phyloP scores from a whole-genome alignment of 2,797 vertebrate species.

The Oreochromis mossambicus region DNA sequence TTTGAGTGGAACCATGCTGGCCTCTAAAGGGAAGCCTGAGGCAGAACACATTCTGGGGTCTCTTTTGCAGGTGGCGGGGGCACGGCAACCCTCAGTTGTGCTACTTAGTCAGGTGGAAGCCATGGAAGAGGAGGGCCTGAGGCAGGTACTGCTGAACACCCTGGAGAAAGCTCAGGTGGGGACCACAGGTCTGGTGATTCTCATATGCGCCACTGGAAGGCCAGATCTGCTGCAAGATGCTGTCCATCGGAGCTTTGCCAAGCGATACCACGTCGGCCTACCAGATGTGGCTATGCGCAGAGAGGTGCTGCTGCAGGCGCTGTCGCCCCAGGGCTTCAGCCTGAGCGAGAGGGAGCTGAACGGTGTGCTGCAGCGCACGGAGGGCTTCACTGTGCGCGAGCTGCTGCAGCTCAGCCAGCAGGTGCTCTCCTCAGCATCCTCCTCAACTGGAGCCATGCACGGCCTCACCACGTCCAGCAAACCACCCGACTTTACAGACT shows the following conservation, averaged over 20 bases:
- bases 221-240: constrained; percentile 88
- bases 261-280: constrained; percentile 85
- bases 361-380: constrained; percentile 85
- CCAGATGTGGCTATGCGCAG: constrained; percentile 82
- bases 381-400: constrained; percentile 88
- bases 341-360: constrained; percentile 88
- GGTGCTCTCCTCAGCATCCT: constrained; percentile 78
- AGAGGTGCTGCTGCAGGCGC: constrained; percentile 86
- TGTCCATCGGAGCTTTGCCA: constrained; percentile 85
- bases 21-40: constrained; percentile 86
- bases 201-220: constrained; percentile 87
- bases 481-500: constrained; percentile 86
- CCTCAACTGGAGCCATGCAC: constrained; percentile 65
- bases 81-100: constrained; percentile 84
- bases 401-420: constrained; percentile 91
- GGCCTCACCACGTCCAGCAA: constrained; percentile 76
- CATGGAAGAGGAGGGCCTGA: constrained; percentile 76
- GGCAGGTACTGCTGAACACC: constrained; percentile 83
- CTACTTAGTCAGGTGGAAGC: constrained; percentile 90
- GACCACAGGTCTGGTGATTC: constrained; percentile 79
- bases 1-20: constrained; percentile 80
- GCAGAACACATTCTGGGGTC: constrained; percentile 88
- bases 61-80: constrained; percentile 83
- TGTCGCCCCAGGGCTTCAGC: constrained; percentile 84
- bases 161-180: constrained; percentile 82